Evolutionary conservation across 2,113 vertebrate genomes (phyloP).

Genomic region (Malurus elegans): DNA sequence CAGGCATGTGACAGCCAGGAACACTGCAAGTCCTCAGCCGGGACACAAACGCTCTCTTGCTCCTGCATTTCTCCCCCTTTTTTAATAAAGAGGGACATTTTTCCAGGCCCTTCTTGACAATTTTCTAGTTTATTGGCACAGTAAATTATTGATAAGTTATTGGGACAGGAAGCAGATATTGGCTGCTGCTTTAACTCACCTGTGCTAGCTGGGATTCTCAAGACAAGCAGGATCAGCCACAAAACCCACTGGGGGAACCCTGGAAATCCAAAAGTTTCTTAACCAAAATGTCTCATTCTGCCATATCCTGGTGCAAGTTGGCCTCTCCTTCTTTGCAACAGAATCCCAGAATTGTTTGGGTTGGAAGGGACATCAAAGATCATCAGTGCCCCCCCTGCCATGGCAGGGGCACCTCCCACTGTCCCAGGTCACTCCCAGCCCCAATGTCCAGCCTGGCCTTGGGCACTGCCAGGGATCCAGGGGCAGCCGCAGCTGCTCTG

Average conservation of each 20-base stretch:
- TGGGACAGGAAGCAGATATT: background rate
- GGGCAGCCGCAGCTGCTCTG: background rate
- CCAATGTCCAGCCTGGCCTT: background rate
- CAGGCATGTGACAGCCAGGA: background rate
- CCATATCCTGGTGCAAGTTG: too few species aligned
- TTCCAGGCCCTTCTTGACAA: background rate
- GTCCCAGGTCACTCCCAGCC: background rate
- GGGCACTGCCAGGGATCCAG: background rate
- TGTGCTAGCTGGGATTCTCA: background rate
- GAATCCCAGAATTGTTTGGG: background rate
- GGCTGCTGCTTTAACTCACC: background rate
- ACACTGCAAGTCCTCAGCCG: background rate
- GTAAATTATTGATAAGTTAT: background rate
- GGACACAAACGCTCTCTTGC: background rate
- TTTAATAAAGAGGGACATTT: background rate
- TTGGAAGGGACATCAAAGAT: background rate
- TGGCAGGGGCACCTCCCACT: background rate
- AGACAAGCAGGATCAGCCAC: background rate
- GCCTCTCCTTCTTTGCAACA: background rate
- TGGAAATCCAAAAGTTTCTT: background rate
- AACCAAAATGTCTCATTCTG: background rate
- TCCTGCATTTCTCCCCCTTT: accelerated
- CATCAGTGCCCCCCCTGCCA: background rate
- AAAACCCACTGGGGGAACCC: accelerated
- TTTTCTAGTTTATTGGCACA: background rate